phyloP scores from a whole-genome alignment of 2,113 vertebrate genomes.

The Tricholaema leucomelas region DNA sequence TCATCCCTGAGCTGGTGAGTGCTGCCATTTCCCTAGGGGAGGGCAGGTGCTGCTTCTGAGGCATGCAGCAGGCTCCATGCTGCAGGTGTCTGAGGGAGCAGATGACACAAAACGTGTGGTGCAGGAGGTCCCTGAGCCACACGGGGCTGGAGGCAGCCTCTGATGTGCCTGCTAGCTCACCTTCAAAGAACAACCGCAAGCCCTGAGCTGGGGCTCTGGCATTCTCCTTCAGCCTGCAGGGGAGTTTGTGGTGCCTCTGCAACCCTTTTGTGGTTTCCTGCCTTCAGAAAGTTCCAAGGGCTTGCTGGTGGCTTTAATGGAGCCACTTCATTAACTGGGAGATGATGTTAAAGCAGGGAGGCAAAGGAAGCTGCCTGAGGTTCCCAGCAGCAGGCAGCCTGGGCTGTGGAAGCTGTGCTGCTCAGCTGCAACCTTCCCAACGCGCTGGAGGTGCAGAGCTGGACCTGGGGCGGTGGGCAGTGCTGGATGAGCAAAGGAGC shows the following conservation, averaged over 20 bases:
- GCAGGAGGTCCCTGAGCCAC: not conserved
- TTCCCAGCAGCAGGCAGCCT: not conserved
- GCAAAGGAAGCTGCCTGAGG: not conserved
- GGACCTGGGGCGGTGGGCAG: not conserved
- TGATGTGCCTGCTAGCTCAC: not conserved
- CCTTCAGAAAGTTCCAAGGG: too few species aligned
- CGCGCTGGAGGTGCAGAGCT: not conserved
- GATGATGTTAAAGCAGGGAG: not conserved
- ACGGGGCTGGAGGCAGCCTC: not conserved
- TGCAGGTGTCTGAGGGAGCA: not conserved
- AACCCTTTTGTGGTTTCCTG: not conserved
- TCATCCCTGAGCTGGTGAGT: slow-evolving; percentile 61
- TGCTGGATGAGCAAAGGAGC: not conserved
- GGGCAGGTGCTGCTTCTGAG: not conserved
- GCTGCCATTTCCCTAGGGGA: not conserved
- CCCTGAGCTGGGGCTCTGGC: not conserved
- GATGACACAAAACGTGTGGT: rapidly evolving
- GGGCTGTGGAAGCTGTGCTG: rapidly evolving
- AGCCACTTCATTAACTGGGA: not conserved
- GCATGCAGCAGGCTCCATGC: rapidly evolving
- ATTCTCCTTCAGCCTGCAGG: not conserved
- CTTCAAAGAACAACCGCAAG: not conserved
- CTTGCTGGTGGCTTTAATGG: not conserved
- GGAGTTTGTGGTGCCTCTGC: not conserved
- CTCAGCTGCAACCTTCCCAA: rapidly evolving